Base-by-base conservation (phyloP, 1,140 invertebrate species). In the Euschistus heros region DNA sequence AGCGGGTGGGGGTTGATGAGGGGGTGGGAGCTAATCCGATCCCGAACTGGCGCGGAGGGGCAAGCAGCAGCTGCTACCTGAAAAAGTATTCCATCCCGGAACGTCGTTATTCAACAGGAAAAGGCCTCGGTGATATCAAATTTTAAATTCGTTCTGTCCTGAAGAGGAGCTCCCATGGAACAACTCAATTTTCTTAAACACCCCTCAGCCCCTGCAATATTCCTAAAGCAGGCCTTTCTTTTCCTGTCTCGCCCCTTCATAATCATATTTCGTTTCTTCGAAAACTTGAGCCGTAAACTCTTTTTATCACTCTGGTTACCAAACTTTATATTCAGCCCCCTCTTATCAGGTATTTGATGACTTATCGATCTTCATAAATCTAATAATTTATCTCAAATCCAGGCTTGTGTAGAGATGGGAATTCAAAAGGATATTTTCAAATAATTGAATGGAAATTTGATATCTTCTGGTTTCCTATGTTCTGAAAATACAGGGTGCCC, bases 131-230 rank as follows among this genome's bases (percentile, higher is more conserved):
- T 26, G 18, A 26, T 57, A 57, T 57, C 54, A 57, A 57, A 57
- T 57, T 57, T 57, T 24, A 57, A 57, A 57, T 57, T 57, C 54
- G 47, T 22, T 5, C 47, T 50, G 47, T 2, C 3, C 47, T 14
- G 47, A 57, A 57, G 54, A 24, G 26, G 54, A 20, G 18, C 47
- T 6, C 6, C 20, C 47, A 8, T 22, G n/a, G 5, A 50, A 57
- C 54, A 57, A 57, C 54, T 57, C 24, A 57, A 57, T 57, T 57
- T 57, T 24, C 20, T 14, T 26, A 57, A 24, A 57, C 47, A 18
- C 54, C 20, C 47, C 54, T 27, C 24, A 5, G 10, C 15, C 54
- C 54, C 14, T 17, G 14, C 54, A 57, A 24, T 57, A 24, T 37
- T 37, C 7, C 33, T 37, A 37, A 37, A 37, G 33, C 54, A 26